phyloP scores from a whole-genome alignment of 2,888 invertebrate genomes.

The Thymelicus acteon region DNA sequence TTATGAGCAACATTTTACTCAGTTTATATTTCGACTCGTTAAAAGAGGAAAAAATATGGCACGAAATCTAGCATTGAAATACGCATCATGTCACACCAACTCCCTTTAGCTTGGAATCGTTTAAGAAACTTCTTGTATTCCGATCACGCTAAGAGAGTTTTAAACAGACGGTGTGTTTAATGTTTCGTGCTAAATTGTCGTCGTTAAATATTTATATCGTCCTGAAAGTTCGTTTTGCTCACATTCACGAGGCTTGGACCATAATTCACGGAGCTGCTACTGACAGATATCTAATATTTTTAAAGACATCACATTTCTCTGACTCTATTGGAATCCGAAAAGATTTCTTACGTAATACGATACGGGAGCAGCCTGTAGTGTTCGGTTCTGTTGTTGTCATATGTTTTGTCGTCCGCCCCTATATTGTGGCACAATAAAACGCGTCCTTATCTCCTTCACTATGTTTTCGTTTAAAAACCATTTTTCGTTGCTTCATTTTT shows the following conservation, averaged over 20 bases:
- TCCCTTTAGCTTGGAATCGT: neutral
- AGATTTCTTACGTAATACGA: conserved; percentile 49
- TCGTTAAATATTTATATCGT: conserved; percentile 32
- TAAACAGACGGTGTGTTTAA: conserved; percentile 26
- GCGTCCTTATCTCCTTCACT: conserved; percentile 68
- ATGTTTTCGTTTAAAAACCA: conserved; percentile 73
- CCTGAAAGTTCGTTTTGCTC: conserved; percentile 12
- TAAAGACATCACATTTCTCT: conserved; percentile 35
- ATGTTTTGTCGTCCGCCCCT: conserved; percentile 64
- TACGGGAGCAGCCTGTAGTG: conserved; percentile 51
- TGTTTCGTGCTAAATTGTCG: conserved; percentile 24
- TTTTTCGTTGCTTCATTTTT: conserved; percentile 65
- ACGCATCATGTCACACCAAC: conserved; percentile 12
- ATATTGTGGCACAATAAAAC: conserved; percentile 71
- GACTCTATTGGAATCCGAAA: conserved; percentile 41
- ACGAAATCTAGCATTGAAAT: conserved; percentile 10
- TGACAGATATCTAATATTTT: conserved; percentile 10
- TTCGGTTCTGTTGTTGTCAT: conserved; percentile 48
- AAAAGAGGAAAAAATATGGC: conserved; percentile 6
- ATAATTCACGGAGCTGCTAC: neutral
- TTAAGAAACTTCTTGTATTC: conserved; percentile 24
- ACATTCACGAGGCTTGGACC: neutral
- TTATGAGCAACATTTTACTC: conserved; percentile 37
- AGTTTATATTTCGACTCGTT: conserved; percentile 12
- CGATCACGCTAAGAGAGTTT: conserved; percentile 25